Conservation (phyloP, 2,888 invertebrate species). For the Norana najaformis region DNA sequence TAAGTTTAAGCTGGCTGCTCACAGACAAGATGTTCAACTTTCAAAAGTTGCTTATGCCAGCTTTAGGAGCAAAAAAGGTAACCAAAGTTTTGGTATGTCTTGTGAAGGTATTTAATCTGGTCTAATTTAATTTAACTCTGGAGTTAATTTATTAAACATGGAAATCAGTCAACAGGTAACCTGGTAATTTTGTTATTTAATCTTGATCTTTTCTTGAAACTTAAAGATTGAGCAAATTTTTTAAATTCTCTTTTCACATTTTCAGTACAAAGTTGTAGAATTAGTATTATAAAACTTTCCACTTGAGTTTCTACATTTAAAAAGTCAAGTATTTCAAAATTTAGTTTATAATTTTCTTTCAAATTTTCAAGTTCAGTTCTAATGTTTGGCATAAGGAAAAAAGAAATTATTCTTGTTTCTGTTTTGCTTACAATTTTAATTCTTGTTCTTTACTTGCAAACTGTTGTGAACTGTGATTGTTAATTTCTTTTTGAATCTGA, state of each 20-base stretch:
- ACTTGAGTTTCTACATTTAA: background rate
- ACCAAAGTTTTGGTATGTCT: conserved; percentile 35
- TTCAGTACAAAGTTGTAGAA: background rate
- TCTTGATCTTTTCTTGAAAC: background rate
- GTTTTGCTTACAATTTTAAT: background rate
- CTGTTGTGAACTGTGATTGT: background rate
- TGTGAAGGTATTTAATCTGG: background rate
- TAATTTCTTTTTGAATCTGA: background rate
- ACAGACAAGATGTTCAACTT: conserved; percentile 82
- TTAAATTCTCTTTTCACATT: background rate
- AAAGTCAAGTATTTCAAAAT: background rate
- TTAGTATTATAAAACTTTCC: background rate
- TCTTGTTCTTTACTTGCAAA: background rate
- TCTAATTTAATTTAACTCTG: background rate
- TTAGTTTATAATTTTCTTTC: background rate
- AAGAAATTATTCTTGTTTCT: background rate
- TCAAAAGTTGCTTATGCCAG: conserved; percentile 83
- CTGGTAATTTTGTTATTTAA: background rate
- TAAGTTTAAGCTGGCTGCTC: conserved; percentile 94
- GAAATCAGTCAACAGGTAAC: background rate
- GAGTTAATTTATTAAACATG: background rate
- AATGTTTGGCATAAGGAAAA: background rate
- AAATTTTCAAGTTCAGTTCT: background rate
- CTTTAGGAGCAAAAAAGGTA: conserved; percentile 70
- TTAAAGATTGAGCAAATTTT: background rate